Percentiles rank a stretch among this genome's conserved stretches.
Evolutionary conservation across 2,797 vertebrate species (phyloP).

Genomic region (Danio jaintianensis): DNA sequence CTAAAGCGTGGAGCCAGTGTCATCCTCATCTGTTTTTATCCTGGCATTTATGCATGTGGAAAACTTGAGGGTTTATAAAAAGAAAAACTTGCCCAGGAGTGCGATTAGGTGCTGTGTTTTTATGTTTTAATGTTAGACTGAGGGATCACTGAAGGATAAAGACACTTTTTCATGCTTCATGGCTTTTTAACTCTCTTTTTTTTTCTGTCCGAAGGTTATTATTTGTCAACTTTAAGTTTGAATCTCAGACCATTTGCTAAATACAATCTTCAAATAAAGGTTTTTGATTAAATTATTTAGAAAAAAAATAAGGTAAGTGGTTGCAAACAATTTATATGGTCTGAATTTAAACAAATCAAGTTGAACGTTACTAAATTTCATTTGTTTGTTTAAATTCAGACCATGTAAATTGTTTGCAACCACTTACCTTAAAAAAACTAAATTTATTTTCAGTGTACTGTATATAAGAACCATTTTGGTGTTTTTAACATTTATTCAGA

Average conservation of each 20-base stretch:
- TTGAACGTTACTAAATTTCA: too few relatives aligned
- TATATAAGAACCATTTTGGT: too few relatives aligned
- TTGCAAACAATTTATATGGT: too few relatives aligned
- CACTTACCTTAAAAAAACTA: too few relatives aligned
- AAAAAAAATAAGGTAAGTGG: too few relatives aligned
- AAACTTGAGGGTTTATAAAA: constrained; percentile 41
- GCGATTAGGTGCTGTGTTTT: constrained; percentile 47
- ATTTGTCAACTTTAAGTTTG: constrained; percentile 1
- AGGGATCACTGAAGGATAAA: constrained; percentile 3
- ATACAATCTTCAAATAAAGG: too few relatives aligned
- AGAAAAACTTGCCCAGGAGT: constrained; percentile 33
- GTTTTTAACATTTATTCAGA: too few relatives aligned
- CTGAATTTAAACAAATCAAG: too few relatives aligned
- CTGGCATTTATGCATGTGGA: constrained; percentile 47
- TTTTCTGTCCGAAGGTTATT: constrained; percentile 61
- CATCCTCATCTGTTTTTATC: constrained; percentile 25
- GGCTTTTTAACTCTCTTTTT: constrained; percentile 51
- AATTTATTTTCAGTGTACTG: too few relatives aligned
- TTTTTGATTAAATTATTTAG: too few relatives aligned
- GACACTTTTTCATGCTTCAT: constrained; percentile 20
- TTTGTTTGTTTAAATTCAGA: too few relatives aligned
- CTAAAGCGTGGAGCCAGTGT: constrained; percentile 50
- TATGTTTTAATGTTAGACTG: constrained; percentile 54
- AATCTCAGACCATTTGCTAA: background rate
- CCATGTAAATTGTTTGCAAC: too few relatives aligned